These are phyloP conservation scores for Phyllotis vaccarum DNA, from an alignment of 2,797 vertebrate species.

Conservation along the genomic window DNA sequence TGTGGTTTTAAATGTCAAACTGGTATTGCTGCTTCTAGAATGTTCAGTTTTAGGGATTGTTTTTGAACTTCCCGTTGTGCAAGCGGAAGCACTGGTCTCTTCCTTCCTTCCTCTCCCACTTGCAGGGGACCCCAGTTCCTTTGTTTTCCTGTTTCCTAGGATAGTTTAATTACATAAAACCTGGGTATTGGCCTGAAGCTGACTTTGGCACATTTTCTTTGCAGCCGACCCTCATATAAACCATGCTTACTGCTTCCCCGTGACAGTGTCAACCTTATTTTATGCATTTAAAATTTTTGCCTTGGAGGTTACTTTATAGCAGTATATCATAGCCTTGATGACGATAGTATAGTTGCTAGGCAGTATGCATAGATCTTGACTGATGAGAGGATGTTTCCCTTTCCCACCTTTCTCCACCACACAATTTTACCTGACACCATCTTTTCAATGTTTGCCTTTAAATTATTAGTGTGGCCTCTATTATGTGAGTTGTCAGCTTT, in stretches of 20 bases:
- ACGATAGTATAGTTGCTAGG: not conserved
- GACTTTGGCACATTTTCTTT: not conserved
- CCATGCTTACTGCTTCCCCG: not conserved
- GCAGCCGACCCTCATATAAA: not conserved
- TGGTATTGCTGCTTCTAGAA: not conserved
- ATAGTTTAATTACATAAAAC: not conserved
- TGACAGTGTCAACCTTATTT: not conserved
- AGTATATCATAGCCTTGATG: not conserved
- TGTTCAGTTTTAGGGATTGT: not conserved
- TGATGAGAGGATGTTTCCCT: not conserved
- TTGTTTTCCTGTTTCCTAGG: not conserved
- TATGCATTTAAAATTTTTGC: not conserved
- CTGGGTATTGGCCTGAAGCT: not conserved
- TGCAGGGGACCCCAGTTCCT: not conserved
- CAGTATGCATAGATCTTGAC: not conserved
- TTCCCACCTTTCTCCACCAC: not conserved
- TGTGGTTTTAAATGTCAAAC: not conserved
- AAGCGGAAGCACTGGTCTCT: not conserved
- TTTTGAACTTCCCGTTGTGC: not conserved
- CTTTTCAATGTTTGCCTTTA: constrained; percentile 4
- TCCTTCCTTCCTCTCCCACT: not conserved
- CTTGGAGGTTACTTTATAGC: not conserved
- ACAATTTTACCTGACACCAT: not conserved
- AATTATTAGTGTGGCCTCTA: not conserved
- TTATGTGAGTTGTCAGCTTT: not conserved